These are phyloP conservation scores for Spea bombifrons DNA, from an alignment of 2,113 vertebrate genomes.

Conservation along the genomic window DNA sequence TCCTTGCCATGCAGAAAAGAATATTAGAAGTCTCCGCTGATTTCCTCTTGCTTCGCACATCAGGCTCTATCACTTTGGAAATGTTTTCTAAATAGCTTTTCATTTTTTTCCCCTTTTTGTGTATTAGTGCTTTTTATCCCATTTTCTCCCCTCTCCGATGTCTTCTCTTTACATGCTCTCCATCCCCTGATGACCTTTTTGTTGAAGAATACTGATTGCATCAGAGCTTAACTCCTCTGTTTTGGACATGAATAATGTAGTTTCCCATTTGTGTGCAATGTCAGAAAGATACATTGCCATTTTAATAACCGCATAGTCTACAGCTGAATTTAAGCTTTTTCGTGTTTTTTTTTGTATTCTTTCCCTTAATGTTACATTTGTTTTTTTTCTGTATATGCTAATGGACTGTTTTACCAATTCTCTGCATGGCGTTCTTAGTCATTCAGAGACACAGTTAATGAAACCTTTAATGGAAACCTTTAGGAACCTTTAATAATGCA, in stretches of 20 bases:
- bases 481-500: no score
- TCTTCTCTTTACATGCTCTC: slow-evolving; percentile 11
- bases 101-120: slow-evolving; percentile 21
- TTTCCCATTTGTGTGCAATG: slow-evolving; percentile 29
- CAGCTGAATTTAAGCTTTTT: neutral
- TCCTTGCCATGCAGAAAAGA: neutral
- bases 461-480: no score
- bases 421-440: no score
- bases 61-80: slow-evolving; percentile 22
- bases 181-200: slow-evolving; percentile 46
- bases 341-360: neutral
- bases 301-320: slow-evolving; percentile 33
- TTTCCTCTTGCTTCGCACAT: slow-evolving; percentile 22
- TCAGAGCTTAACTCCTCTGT: slow-evolving; percentile 25
- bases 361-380: neutral
- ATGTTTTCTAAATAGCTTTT: slow-evolving; percentile 38
- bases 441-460: no score
- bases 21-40: slow-evolving; percentile 17
- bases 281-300: slow-evolving; percentile 35
- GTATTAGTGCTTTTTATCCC: slow-evolving; percentile 34
- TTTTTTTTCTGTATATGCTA: neutral
- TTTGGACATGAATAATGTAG: slow-evolving; percentile 46
- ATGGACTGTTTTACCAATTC: neutral
- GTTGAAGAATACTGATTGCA: slow-evolving; percentile 46
- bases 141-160: slow-evolving; percentile 26